These are phyloP conservation scores for Sisyra terminalis DNA, from an alignment of 2,888 invertebrate genomes.

Conservation along the genomic window DNA sequence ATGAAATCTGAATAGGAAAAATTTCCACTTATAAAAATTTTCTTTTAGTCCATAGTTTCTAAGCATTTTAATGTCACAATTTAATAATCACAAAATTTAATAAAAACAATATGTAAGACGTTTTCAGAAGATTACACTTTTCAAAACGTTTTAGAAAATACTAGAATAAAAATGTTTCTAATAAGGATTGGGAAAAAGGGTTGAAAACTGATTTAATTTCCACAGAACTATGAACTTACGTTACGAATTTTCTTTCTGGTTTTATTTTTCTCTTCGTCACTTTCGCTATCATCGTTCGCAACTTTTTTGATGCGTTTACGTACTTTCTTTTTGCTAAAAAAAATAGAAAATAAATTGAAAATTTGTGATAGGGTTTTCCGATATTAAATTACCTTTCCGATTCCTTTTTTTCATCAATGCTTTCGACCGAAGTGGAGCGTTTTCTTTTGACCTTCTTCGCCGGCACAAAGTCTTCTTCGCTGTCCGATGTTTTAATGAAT, in stretches of 20 bases:
- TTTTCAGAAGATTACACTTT: too few species aligned
- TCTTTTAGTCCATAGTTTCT: too few species aligned
- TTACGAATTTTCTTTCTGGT: constrained; percentile 41
- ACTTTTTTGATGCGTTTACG: constrained; percentile 21
- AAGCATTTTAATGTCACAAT: too few species aligned
- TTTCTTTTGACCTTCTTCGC: constrained; percentile 12
- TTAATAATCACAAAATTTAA: too few species aligned
- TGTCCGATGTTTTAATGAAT: constrained; percentile 10
- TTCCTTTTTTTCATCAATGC: not conserved
- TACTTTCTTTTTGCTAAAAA: constrained; percentile 11
- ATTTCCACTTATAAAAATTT: too few species aligned
- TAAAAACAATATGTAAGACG: too few species aligned
- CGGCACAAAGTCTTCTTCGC: constrained; percentile 12
- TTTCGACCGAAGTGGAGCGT: not conserved
- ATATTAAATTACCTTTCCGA: not conserved
- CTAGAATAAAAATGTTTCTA: too few species aligned
- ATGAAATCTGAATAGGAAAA: too few species aligned
- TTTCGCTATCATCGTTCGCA: constrained; percentile 18
- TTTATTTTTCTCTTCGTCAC: constrained; percentile 13
- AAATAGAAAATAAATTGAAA: not conserved
- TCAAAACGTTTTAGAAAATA: too few species aligned
- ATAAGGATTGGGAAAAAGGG: too few species aligned
- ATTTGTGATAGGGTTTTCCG: not conserved
- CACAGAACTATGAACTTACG: constrained; percentile 17
- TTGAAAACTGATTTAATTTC: constrained; percentile 1